Evolutionary conservation across 2,113 vertebrate species (phyloP), one percentile per base, ranked within the genome.

Genomic region (Atlantisia rogersi): DNA sequence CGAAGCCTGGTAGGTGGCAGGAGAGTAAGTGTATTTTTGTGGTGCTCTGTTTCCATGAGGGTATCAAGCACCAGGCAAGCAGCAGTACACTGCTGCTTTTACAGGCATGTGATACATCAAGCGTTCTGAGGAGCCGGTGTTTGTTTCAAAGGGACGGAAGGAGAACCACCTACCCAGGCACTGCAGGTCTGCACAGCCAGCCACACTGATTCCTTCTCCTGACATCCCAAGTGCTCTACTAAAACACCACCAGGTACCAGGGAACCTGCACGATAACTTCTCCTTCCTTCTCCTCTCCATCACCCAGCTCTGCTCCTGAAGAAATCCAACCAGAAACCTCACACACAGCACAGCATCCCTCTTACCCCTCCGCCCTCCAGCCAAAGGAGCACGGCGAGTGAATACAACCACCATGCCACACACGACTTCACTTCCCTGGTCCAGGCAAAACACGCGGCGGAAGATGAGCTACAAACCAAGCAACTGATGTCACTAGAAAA

Each of bases 361-460:
- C 21, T 19, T 2, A 4, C 19, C 28, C n/a, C 73, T 56, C 10
- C 22, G 39, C 18, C 42, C 22, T 44, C 12, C 52, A 53, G 79
- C 46, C 39, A 31, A 11, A 63, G 58, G 31, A 58, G 31, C 5
- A 13, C 2, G 2, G 7, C 0, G 8, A 18, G 5, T 1, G 53
- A 82, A 58, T 2, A 29, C 58, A 12, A 29, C 0, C 67, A 55
- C 3, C 18, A 2, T 4, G 24, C 5, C 35, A 29, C 6, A 58
- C 5, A 6, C 0, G 1, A 15, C 53, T 46, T 20, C 0, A 60
- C 7, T 63, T 58, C 53, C 29, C n/a, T 13, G 39, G 8, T 26
- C 28, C 44, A 42, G 1, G 0, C 17, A 82, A 56, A 81, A 46
- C 5, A 22, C 2, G 3, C 6, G 11, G 67, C 75, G 42, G 25